Evolutionary conservation across 2,797 vertebrate genomes (phyloP).

Genomic region (Gobionotothen gibberifrons): DNA sequence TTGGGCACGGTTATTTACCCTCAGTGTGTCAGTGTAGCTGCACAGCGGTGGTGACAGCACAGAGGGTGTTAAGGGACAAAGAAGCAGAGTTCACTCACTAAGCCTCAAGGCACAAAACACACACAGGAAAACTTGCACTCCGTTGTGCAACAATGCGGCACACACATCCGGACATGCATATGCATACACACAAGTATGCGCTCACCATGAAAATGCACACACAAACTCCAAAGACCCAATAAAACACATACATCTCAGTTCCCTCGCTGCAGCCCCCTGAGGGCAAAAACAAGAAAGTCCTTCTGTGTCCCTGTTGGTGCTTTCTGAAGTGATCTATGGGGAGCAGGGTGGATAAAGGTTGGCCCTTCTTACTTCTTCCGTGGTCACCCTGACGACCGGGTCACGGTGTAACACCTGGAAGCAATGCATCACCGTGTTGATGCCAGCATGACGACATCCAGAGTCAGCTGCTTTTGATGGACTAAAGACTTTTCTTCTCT

Average conservation of each 20-base stretch:
- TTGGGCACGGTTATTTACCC: constrained; percentile 65
- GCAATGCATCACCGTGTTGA: constrained; percentile 6
- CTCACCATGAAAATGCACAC: constrained; percentile 21
- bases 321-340: constrained; percentile 59
- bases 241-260: constrained; percentile 58
- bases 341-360: constrained; percentile 56
- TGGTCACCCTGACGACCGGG: constrained; percentile 29
- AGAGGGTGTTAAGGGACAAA: constrained; percentile 59
- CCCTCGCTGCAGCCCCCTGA: constrained; percentile 46
- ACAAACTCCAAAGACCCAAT: constrained; percentile 43
- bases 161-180: constrained; percentile 5
- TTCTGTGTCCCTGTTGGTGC: constrained; percentile 56
- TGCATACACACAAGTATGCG: constrained; percentile 15
- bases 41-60: constrained; percentile 52
- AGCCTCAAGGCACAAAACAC: constrained; percentile 46
- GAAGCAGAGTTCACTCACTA: constrained; percentile 58
- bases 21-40: constrained; percentile 55
- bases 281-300: constrained; percentile 61
- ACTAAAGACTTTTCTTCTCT: too few species aligned
- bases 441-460: constrained; percentile 4
- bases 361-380: constrained; percentile 40
- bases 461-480: neutral
- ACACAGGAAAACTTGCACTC: constrained; percentile 17
- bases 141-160: constrained; percentile 23
- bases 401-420: constrained; percentile 27